phyloP scores from a whole-genome alignment of 2,888 invertebrate genomes.

The Hirtodrosophila trivittata region DNA sequence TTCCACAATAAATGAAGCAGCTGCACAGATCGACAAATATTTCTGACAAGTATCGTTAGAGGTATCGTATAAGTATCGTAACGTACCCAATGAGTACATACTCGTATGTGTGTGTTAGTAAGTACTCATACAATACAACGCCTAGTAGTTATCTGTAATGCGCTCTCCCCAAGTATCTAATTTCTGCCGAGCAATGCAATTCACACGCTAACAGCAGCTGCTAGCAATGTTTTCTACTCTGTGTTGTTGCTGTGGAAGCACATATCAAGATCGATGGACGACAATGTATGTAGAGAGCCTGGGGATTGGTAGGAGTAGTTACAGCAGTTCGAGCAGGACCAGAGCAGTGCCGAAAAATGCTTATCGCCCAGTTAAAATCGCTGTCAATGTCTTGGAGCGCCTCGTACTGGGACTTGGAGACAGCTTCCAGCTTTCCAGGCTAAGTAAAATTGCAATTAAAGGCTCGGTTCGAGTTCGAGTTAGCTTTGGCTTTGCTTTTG shows the following conservation, averaged over 20 bases:
- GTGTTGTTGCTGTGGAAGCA: slow-evolving; percentile 21
- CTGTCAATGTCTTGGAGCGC: slow-evolving; percentile 39
- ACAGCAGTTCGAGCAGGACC: neutral
- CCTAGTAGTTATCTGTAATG: slow-evolving; percentile 40
- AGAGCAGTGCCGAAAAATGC: slow-evolving; percentile 35
- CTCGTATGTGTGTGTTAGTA: neutral
- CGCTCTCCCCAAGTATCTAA: slow-evolving; percentile 56
- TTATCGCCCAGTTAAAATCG: slow-evolving; percentile 51
- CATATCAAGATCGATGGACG: slow-evolving; percentile 46
- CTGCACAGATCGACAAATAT: too few species aligned
- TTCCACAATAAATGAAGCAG: slow-evolving; percentile 37
- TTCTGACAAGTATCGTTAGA: too few species aligned
- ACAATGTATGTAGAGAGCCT: slow-evolving; percentile 17
- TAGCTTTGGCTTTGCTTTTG: neutral
- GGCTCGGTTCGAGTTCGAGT: slow-evolving; percentile 33
- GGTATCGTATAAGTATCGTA: too few species aligned
- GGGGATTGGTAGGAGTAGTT: neutral
- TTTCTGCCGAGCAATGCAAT: slow-evolving; percentile 61
- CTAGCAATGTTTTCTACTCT: slow-evolving; percentile 46
- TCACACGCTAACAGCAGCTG: slow-evolving; percentile 55
- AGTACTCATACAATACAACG: slow-evolving; percentile 49
- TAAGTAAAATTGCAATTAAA: slow-evolving; percentile 52
- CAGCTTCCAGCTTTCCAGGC: neutral
- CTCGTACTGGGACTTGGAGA: slow-evolving; percentile 1
- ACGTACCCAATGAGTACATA: too few species aligned